Base-by-base conservation (phyloP, 1,140 invertebrate species). In the Brachionus sp. region DNA sequence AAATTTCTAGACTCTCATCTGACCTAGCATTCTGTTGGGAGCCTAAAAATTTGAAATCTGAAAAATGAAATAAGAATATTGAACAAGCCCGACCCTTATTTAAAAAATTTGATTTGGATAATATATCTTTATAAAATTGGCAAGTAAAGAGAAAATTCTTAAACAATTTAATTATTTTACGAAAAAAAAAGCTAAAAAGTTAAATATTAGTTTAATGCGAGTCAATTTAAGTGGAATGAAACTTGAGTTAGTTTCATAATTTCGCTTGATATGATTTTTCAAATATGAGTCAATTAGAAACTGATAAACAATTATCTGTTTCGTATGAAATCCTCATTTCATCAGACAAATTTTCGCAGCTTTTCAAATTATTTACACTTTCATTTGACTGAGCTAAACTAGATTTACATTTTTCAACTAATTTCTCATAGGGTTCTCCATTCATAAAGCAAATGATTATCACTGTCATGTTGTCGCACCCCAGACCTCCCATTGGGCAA, bases 381-480 rank as follows among this genome's bases (percentile, higher is more conserved):
- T 37, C 35, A 39, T 37, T 70, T 70, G 66, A 33, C 33, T 37
- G 29, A 19, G 9, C 66, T 9, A 70, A 70, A 70, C 66, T 70
- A 16, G 66, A 70, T 23, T 86, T 84, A 85, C 90, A 91, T 80
- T 86, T 86, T 33, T 85, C 86, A 9, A 87, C 87, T 35, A 94
- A 88, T 83, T 93, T 90, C 62, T 92, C 91, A 86, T 93, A 95
- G 12, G 93, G 90, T 84, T 92, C 91, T 42, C 92, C 93, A 57
- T 94, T 92, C 3, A 94, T 88, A 25, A 95, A 91, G 87, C 94
- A 93, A 7, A 97, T 91, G 7, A 98, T 89, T 62, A 97, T 91
- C 0, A 96, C 95, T 39, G 95, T 98, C 97, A 99, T 99, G 90
- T 99, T 98, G 89, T 99, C 97, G 89, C 96, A 98, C 75, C 97